Conservation (phyloP, 2,797 vertebrate genomes). For the Megalops cyprinoides region DNA sequence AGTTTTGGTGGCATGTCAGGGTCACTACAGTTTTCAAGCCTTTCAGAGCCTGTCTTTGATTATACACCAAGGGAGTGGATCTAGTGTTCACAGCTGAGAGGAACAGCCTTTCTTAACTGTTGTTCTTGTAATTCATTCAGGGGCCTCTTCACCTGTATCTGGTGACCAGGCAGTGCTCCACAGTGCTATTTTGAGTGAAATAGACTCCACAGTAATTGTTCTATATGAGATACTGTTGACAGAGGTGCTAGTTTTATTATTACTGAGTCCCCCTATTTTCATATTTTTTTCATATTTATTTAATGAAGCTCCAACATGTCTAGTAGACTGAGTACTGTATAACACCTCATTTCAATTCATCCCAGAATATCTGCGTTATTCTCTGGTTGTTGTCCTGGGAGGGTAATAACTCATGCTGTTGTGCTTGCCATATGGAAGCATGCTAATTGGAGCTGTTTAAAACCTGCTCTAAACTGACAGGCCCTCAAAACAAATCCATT, state of each 20-base stretch:
- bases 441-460: constrained; percentile 26
- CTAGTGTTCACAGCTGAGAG: neutral
- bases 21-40: neutral
- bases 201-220: neutral
- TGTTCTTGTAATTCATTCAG: neutral
- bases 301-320: neutral
- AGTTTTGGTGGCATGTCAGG: neutral
- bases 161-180: no score
- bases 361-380: neutral
- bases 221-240: neutral
- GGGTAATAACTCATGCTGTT: constrained; percentile 11
- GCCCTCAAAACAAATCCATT: constrained; percentile 21
- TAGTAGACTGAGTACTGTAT: neutral
- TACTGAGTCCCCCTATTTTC: neutral
- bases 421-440: constrained; percentile 22
- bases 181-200: neutral
- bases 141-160: no score
- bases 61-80: neutral
- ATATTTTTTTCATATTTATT: neutral
- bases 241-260: neutral
- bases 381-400: constrained; percentile 14
- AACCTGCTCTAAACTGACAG: constrained; percentile 17
- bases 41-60: neutral
- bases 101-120: neutral
- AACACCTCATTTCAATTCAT: neutral